Conservation (phyloP, 1,140 invertebrate genomes). For the Sminthurides bifidus region DNA sequence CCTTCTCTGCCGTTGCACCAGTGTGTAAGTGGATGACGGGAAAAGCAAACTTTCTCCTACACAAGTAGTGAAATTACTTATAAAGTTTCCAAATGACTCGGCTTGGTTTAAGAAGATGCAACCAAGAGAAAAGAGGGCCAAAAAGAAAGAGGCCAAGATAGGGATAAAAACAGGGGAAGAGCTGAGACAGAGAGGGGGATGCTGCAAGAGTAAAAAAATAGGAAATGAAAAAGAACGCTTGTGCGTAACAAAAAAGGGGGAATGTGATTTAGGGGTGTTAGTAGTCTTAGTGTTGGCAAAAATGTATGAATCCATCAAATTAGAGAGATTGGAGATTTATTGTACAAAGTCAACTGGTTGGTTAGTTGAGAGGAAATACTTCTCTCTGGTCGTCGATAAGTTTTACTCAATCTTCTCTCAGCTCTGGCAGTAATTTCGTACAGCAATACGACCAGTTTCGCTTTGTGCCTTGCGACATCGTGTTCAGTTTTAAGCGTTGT, state of each 20-base stretch:
- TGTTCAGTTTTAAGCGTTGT: too few relatives aligned
- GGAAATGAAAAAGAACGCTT: slow-evolving; percentile 8
- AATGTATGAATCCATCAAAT: slow-evolving; percentile 29
- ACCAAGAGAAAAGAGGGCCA: neutral
- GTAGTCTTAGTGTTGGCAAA: slow-evolving; percentile 16
- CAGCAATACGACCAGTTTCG: too few relatives aligned
- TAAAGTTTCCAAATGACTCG: too few relatives aligned
- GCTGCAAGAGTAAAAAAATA: neutral
- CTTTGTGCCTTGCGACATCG: too few relatives aligned
- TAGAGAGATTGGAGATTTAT: slow-evolving; percentile 30
- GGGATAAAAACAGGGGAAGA: too few relatives aligned
- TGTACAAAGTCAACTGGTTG: slow-evolving; percentile 13
- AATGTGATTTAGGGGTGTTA: slow-evolving; percentile 25
- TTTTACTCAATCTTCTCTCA: too few relatives aligned
- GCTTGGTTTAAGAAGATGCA: neutral
- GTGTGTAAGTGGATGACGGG: too few relatives aligned
- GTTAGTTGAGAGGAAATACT: slow-evolving; percentile 11
- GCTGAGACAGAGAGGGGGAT: neutral
- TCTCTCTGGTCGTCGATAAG: too few relatives aligned
- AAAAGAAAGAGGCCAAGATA: neutral
- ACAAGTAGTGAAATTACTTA: too few relatives aligned
- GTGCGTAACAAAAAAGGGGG: slow-evolving; percentile 12
- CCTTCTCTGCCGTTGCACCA: too few relatives aligned
- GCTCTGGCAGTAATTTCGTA: too few relatives aligned
- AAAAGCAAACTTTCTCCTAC: too few relatives aligned